Evolutionary conservation across 1,140 invertebrate species (phyloP), one percentile per base, ranked within the genome.

Genomic region (Galendromus occidentalis): DNA sequence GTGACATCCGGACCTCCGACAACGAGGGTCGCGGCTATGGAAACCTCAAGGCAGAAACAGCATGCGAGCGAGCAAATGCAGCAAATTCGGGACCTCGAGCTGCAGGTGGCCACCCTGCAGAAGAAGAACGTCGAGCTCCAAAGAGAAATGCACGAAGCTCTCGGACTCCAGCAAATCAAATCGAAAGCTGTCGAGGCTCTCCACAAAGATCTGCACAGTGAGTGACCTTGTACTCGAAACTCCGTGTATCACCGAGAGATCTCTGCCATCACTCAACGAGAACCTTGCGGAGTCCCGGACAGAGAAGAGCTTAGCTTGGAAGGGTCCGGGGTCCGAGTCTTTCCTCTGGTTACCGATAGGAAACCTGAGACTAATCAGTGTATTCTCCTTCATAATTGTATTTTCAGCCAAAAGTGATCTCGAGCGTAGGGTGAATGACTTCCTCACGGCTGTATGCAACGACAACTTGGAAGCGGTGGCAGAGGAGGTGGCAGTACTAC

Each of bases 101-200:
- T 33, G 51, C 51, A 59, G 51, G 14, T 59, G 17, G 12, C 17
- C 2, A 33, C 25, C n/a, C 22, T 59, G 14, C 51, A 33, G 12
- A 59, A 59, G 22, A 25, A 59, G 51, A 59, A 59, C 25, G 51
- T 59, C 14, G 25, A 59, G 14, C 51, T 59, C 6, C 51, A 59
- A 17, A 25, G 51, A 25, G 51, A 59, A 33, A 59, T 59, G 51
- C 51, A 59, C 14, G 51, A 59, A 25, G 51, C 51, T 2, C 51
- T 59, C 14, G 51, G 51, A 9, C 22, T 59, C 25, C 51, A 59
- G 2, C 51, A 59, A 33, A 25, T 59, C 25, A 59, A 59, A 59
- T 29, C 25, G 17, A 25, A 33, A 25, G 33, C 51, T 9, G 51
- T 59, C 2, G 51, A 59, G 17, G 51, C 51, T 14, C 51, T 59